Evolutionary conservation across 2,113 vertebrate genomes (phyloP).

Genomic region (Manacus vitellinus): DNA sequence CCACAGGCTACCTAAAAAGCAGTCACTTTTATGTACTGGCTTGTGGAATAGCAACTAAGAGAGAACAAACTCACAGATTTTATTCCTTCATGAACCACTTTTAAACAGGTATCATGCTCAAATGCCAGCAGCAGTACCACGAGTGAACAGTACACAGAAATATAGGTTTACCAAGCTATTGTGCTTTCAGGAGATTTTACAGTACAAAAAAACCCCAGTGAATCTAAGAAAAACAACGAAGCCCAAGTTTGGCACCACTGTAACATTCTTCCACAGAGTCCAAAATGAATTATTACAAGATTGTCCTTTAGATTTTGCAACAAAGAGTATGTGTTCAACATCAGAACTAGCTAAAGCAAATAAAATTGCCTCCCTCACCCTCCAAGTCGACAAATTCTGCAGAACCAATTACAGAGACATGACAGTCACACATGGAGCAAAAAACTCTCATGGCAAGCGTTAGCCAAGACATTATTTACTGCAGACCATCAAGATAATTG

Average conservation of each 20-base stretch:
- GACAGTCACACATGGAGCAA: not conserved
- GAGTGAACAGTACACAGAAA: not conserved
- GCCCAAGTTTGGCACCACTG: not conserved
- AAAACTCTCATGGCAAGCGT: not conserved
- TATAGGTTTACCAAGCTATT: not conserved
- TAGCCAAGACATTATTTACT: not conserved
- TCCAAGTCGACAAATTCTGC: not conserved
- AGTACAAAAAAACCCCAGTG: not conserved
- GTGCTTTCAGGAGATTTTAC: not conserved
- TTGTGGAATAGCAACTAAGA: not conserved
- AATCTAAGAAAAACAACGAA: not conserved
- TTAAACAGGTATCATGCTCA: not conserved
- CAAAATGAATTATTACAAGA: slow-evolving; percentile 30
- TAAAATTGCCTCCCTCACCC: not conserved
- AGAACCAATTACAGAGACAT: not conserved
- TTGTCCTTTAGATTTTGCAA: slow-evolving; percentile 43
- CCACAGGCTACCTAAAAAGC: not conserved
- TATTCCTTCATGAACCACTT: not conserved
- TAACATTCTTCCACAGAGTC: not conserved
- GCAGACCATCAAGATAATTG: not conserved
- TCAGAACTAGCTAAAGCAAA: slow-evolving; percentile 1
- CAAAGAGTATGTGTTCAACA: not conserved
- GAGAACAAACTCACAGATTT: not conserved
- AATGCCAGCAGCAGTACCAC: not conserved
- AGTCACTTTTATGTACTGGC: not conserved